These are phyloP conservation scores for Sebastes oblongus DNA, from an alignment of 2,797 vertebrate genomes.

Conservation along the genomic window DNA sequence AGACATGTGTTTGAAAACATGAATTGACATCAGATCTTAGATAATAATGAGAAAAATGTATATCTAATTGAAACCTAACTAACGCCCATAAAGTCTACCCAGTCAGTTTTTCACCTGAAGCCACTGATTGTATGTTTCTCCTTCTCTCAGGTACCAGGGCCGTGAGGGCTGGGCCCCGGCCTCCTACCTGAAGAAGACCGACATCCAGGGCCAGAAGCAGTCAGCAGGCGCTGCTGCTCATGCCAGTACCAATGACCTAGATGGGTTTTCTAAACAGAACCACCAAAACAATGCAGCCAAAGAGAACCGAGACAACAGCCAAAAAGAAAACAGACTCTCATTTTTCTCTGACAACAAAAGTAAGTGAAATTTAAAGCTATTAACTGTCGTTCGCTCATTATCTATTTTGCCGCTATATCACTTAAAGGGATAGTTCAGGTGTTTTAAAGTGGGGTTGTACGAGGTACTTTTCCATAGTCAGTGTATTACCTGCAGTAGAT, in stretches of 20 bases:
- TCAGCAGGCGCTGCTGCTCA: constrained; percentile 83
- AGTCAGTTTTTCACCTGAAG: not conserved
- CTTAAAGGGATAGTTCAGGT: not conserved
- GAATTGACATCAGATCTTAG: not conserved
- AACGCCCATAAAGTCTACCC: not conserved
- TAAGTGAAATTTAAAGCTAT: not conserved
- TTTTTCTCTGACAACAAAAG: constrained; percentile 79
- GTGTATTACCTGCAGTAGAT: too few relatives aligned
- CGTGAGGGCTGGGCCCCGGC: constrained; percentile 98
- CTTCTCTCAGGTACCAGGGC: constrained; percentile 87
- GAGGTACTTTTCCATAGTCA: too few relatives aligned
- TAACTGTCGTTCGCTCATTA: not conserved
- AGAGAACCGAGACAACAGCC: constrained; percentile 79
- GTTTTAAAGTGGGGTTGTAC: too few relatives aligned
- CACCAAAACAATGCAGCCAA: constrained; percentile 65
- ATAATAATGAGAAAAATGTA: not conserved
- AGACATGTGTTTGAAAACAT: not conserved
- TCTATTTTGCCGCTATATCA: not conserved
- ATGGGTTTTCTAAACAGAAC: constrained; percentile 87
- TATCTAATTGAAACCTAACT: not conserved
- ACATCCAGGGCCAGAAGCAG: constrained; percentile 85
- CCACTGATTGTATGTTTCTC: not conserved
- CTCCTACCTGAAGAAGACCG: constrained; percentile 94
- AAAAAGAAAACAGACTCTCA: constrained; percentile 84
- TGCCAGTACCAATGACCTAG: constrained; percentile 88